Conservation (phyloP, 2,888 invertebrate species). For the Abrostola triplasia region DNA sequence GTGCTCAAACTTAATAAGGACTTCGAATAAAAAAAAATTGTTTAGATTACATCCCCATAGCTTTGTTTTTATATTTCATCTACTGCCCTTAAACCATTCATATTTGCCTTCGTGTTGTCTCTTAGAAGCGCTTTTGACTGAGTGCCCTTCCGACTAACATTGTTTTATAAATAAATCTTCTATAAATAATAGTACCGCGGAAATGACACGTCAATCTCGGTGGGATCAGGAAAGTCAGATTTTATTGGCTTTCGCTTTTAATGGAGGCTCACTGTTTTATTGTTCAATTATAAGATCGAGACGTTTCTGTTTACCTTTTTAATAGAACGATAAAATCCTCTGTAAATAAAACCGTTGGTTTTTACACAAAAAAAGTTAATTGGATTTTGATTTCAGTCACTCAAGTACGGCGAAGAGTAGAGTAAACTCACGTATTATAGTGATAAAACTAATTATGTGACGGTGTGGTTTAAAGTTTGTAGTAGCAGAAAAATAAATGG, state of each 20-base stretch:
- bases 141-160: neutral
- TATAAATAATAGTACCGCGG: slow-evolving; percentile 42
- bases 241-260: slow-evolving; percentile 79
- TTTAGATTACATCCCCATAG: too few relatives aligned
- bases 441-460: too few relatives aligned
- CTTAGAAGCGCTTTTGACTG: neutral
- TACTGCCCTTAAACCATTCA: too few relatives aligned
- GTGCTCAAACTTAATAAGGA: too few relatives aligned
- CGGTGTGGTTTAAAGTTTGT: too few relatives aligned
- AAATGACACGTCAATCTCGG: slow-evolving; percentile 62
- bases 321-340: slow-evolving; percentile 23
- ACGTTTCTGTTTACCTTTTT: slow-evolving; percentile 48
- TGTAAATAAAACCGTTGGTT: slow-evolving; percentile 35
- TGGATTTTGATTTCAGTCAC: too few relatives aligned
- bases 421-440: too few relatives aligned
- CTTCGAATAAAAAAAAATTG: too few relatives aligned
- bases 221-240: slow-evolving; percentile 68
- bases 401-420: too few relatives aligned
- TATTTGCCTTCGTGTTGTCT: too few relatives aligned
- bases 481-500: too few relatives aligned
- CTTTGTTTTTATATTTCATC: too few relatives aligned
- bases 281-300: slow-evolving; percentile 73
- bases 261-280: slow-evolving; percentile 75
- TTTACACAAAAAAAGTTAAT: slow-evolving; percentile 2
- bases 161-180: neutral